A percentile compares a stretch with the other conserved stretches of the same genome.
phyloP scores from a whole-genome alignment of 2,797 vertebrate species.

The Trachops cirrhosus region DNA sequence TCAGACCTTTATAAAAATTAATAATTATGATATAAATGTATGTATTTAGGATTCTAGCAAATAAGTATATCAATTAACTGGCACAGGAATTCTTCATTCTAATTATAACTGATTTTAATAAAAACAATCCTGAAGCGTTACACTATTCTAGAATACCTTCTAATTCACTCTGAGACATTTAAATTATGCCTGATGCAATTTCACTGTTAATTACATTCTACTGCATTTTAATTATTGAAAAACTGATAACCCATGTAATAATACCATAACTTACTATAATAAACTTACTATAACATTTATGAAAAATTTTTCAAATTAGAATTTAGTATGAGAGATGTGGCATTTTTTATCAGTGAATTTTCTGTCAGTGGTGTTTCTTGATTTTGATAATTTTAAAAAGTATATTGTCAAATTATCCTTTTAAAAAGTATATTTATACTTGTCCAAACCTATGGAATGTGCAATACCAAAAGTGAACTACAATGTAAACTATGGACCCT shows the following conservation, averaged over 20 bases:
- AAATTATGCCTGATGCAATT: neutral
- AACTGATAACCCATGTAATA: neutral
- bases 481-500: neutral
- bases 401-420: too few species aligned
- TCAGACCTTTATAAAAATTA: slow-evolving; percentile 17
- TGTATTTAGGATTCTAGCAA: neutral
- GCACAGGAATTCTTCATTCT: neutral
- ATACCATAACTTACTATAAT: neutral
- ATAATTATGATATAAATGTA: neutral
- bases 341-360: neutral
- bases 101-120: neutral
- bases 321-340: neutral
- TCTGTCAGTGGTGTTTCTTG: too few species aligned
- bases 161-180: slow-evolving; percentile 21
- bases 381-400: too few species aligned
- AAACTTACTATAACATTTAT: neutral
- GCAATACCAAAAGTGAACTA: too few species aligned
- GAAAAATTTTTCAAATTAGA: neutral
- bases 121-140: slow-evolving; percentile 13
- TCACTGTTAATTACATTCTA: neutral
- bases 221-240: neutral
- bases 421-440: too few species aligned
- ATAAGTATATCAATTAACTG: neutral
- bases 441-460: too few species aligned
- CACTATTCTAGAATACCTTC: neutral